Conservation (phyloP, 2,113 vertebrate species). For the Microcebus tavaratra region DNA sequence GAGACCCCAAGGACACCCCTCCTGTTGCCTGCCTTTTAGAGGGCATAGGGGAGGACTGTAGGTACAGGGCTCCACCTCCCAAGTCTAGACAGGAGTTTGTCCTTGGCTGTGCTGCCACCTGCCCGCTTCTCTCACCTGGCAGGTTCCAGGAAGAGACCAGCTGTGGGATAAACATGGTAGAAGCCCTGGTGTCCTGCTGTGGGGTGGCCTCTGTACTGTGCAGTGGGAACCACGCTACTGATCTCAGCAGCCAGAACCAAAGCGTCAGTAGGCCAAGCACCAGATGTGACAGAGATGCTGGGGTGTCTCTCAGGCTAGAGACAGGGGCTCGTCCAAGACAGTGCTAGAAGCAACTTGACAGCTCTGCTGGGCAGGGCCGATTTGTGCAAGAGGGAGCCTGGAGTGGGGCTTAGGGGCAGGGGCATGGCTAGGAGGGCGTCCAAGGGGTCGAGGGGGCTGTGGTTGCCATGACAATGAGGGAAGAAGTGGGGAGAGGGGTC, state of each 20-base stretch:
- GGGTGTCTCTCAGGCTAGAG: slow-evolving; percentile 84
- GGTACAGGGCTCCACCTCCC: not conserved
- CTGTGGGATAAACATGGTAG: not conserved
- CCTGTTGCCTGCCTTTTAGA: not conserved
- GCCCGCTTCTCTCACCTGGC: not conserved
- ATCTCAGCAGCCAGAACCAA: not conserved
- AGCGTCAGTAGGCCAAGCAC: not conserved
- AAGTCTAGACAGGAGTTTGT: not conserved
- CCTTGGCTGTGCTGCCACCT: not conserved
- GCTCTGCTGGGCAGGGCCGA: not conserved
- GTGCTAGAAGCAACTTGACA: no score
- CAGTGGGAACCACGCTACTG: not conserved
- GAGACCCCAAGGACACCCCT: not conserved
- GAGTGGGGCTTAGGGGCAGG: slow-evolving; percentile 92
- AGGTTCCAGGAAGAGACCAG: not conserved
- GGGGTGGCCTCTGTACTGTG: not conserved
- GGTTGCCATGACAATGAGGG: not conserved
- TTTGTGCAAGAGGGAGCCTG: slow-evolving; percentile 86
- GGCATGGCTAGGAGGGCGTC: slow-evolving; percentile 63
- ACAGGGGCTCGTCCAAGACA: not conserved
- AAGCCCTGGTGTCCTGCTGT: not conserved
- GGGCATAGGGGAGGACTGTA: not conserved
- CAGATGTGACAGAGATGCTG: slow-evolving; percentile 77
- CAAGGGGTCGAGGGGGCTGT: not conserved
- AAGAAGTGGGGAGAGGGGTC: not conserved